Evolutionary conservation across 2,888 invertebrate genomes (phyloP), one percentile per base, ranked within the genome.

Genomic region (Pammene aurita): DNA sequence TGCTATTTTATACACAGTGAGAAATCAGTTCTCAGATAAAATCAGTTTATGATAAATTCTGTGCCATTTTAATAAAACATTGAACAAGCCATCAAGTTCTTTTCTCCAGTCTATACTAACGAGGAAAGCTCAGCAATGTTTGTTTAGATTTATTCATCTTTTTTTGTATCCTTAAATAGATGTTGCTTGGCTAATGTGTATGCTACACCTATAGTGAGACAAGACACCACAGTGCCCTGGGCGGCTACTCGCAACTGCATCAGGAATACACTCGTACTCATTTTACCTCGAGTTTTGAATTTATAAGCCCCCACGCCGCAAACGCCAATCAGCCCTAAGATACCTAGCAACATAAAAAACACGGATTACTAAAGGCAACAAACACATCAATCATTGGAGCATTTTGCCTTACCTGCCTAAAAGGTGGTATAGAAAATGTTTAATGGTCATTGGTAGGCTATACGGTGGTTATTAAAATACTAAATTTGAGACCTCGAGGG

Each of bases 231-330:
- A 5, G 96, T 95, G 34, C 97, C 96, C 84, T 98, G 98, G 0
- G 97, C 97, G 0, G 95, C 95, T 7, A 98, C 97, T 87, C 97
- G 94, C 16, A 97, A 93, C 78, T 97, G 97, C 95, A 97, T 96
- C 74, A 95, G 93, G 87, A 95, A 97, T 1, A 97, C 94, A 74
- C 97, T 97, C 1, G 96, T 94, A 77, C 96, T 96, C 95, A 97
- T 96, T 72, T 93, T 91, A 0, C 97, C 97, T 74, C 93, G 93
- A 62, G 93, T 92, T 81, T 95, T 96, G 87, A 93, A 97, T 83
- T 95, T 95, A 82, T 96, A 96, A 1, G 94, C 95, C 58, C 97
- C 97, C 82, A 95, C 94, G 0, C 89, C 94, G 74, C 95, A 94
- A 0, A 96, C 95, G 11, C 94, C 93, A 7, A 95, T 77, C 72